Conservation (phyloP, 1,140 invertebrate genomes). For the Helicoverpa armigera region DNA sequence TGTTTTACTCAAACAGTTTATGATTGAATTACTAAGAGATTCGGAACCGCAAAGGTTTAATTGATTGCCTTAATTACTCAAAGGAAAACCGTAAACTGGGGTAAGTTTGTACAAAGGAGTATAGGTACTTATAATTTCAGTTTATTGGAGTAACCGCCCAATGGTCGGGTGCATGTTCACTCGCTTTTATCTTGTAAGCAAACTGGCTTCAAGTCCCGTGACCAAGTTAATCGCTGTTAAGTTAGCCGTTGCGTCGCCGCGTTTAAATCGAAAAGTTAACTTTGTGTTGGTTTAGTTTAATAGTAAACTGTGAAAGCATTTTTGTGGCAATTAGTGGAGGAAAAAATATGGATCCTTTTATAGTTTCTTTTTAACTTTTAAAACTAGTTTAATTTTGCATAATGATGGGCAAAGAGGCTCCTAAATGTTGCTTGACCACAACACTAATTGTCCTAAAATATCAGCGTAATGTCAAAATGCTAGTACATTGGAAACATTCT, state of each 20-base stretch:
- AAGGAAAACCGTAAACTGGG: slow-evolving; percentile 53
- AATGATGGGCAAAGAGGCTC: too few relatives aligned
- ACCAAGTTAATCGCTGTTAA: slow-evolving; percentile 20
- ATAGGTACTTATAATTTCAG: slow-evolving; percentile 8
- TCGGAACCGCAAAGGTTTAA: slow-evolving; percentile 52
- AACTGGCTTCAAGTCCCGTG: slow-evolving; percentile 3
- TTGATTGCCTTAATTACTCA: slow-evolving; percentile 60
- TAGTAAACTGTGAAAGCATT: background rate
- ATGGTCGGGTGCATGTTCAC: background rate
- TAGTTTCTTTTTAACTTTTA: too few relatives aligned
- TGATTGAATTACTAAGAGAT: slow-evolving; percentile 50
- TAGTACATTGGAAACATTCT: background rate
- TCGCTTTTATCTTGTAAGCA: slow-evolving; percentile 24
- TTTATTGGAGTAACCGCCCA: background rate
- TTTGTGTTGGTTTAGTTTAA: slow-evolving; percentile 10
- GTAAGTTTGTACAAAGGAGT: slow-evolving; percentile 32
- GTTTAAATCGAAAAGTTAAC: slow-evolving; percentile 26
- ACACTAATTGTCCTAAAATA: too few relatives aligned
- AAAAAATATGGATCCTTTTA: too few relatives aligned
- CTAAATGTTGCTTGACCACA: too few relatives aligned
- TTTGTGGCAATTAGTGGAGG: too few relatives aligned
- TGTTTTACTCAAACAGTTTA: slow-evolving; percentile 25
- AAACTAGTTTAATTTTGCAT: too few relatives aligned
- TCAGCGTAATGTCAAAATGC: background rate
- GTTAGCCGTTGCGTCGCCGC: background rate